Evolutionary conservation across 2,888 invertebrate species (phyloP).

Genomic region (Heliconius charithonia): DNA sequence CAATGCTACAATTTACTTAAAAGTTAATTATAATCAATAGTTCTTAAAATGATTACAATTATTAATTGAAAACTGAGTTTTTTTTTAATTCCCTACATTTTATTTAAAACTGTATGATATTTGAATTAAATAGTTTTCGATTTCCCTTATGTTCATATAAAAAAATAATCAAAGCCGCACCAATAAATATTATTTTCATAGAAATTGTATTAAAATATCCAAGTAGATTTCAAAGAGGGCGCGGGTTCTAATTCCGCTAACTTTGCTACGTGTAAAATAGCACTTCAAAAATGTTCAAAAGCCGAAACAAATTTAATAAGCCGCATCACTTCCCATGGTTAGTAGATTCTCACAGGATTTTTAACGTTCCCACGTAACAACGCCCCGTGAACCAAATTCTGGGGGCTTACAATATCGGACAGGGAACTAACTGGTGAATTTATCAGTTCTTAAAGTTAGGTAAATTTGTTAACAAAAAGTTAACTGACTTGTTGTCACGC

Average conservation of each 20-base stretch:
- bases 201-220: too few species aligned
- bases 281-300: not conserved
- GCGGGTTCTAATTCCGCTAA: too few species aligned
- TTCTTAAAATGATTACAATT: too few species aligned
- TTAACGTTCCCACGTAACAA: conserved; percentile 27
- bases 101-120: not conserved
- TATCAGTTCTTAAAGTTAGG: conserved; percentile 2
- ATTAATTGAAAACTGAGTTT: too few species aligned
- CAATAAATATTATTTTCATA: too few species aligned
- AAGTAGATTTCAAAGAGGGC: too few species aligned
- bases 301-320: not conserved
- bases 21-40: too few species aligned
- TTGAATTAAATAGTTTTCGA: not conserved
- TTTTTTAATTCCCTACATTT: not conserved
- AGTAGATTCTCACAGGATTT: conserved; percentile 11
- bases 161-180: too few species aligned
- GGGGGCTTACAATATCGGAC: not conserved
- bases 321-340: conserved; percentile 29
- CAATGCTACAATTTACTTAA: too few species aligned
- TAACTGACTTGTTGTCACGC: conserved; percentile 12
- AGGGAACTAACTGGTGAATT: not conserved
- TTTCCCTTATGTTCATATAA: not conserved
- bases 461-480: not conserved
- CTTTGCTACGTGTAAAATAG: too few species aligned
- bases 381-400: conserved; percentile 26